Evolutionary conservation across 2,113 vertebrate species (phyloP).

Genomic region (Nematolebias whitei): DNA sequence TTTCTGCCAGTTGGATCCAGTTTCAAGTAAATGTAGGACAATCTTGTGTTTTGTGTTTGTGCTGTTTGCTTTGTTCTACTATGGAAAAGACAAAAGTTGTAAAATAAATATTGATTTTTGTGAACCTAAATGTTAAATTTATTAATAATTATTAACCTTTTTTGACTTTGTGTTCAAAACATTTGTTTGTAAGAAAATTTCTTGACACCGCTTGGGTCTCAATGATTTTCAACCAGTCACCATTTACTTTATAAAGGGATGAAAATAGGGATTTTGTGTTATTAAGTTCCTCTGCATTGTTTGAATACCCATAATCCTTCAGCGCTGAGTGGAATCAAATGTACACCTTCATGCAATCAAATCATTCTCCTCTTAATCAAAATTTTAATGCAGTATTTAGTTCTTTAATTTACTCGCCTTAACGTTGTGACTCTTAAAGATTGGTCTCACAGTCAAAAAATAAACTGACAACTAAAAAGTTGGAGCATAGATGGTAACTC

Average conservation of each 20-base stretch:
- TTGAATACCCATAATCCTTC: neutral
- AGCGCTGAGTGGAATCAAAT: neutral
- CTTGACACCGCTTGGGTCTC: too few relatives aligned
- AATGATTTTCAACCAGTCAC: too few relatives aligned
- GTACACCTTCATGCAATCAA: neutral
- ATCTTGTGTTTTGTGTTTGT: too few relatives aligned
- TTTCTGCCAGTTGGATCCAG: too few relatives aligned
- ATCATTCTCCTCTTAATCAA: neutral
- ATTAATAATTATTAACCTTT: too few relatives aligned
- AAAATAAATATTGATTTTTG: too few relatives aligned
- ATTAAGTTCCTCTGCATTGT: neutral
- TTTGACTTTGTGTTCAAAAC: too few relatives aligned
- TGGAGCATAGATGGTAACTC: slow-evolving; percentile 27
- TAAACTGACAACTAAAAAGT: neutral
- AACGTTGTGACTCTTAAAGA: neutral
- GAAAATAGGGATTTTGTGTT: neutral
- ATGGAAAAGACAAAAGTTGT: too few relatives aligned
- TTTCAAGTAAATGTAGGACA: too few relatives aligned
- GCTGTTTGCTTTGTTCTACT: too few relatives aligned
- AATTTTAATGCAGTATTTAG: neutral
- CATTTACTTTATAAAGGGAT: neutral
- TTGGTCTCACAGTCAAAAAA: neutral
- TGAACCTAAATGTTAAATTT: too few relatives aligned
- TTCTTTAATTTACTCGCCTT: neutral
- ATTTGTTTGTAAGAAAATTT: too few relatives aligned